These are phyloP conservation scores for Drosophila longiperda DNA, from an alignment of 2,888 invertebrate species.

Conservation along the genomic window DNA sequence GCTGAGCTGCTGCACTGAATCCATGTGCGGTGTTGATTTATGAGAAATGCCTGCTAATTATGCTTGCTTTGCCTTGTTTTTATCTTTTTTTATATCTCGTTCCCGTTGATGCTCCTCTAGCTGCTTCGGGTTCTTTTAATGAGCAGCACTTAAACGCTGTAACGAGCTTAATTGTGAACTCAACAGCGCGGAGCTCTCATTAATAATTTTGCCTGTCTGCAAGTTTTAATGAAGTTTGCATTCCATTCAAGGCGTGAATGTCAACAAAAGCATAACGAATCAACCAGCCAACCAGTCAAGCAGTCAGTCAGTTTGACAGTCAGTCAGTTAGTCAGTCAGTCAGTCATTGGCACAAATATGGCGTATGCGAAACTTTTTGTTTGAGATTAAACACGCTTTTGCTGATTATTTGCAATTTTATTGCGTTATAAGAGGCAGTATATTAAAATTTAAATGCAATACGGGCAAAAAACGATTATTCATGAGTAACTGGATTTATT, in stretches of 20 bases:
- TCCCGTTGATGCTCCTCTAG: background rate
- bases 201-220: conserved; percentile 64
- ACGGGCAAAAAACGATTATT: conserved; percentile 22
- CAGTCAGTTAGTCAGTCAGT: background rate
- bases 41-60: conserved; percentile 69
- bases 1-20: conserved; percentile 29
- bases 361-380: conserved; percentile 48
- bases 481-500: conserved; percentile 26
- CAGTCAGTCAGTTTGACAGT: conserved; percentile 12
- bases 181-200: conserved; percentile 54
- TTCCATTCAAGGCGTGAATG: conserved; percentile 49
- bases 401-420: conserved; percentile 42
- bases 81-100: background rate
- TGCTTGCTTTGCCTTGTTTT: conserved; percentile 24
- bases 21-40: conserved; percentile 60
- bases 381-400: conserved; percentile 3
- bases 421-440: conserved; percentile 18
- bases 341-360: conserved; percentile 6
- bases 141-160: conserved; percentile 70
- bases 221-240: conserved; percentile 76
- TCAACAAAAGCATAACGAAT: conserved; percentile 47
- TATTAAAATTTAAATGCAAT: conserved; percentile 45
- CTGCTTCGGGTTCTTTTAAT: conserved; percentile 44
- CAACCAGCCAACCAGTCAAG: conserved; percentile 8
- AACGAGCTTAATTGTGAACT: conserved; percentile 74